Evolutionary conservation across 2,888 invertebrate genomes (phyloP).

Genomic region (Chydorus sphaericus): DNA sequence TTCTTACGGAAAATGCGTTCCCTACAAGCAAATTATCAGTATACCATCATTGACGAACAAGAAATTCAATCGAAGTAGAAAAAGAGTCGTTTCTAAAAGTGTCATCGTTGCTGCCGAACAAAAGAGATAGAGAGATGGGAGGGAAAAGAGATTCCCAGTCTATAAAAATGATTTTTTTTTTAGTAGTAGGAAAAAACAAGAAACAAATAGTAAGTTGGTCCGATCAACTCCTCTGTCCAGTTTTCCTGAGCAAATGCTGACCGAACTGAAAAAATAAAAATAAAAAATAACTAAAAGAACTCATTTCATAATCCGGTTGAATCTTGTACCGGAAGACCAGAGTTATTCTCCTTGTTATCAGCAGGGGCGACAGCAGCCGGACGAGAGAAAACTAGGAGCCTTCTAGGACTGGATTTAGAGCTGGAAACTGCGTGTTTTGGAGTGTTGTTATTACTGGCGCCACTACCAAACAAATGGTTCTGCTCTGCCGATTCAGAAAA

Average conservation of each 20-base stretch:
- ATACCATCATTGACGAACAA: no score
- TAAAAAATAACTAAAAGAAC: background rate
- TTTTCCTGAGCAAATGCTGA: constrained; percentile 13
- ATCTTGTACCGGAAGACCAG: background rate
- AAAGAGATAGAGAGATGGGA: no score
- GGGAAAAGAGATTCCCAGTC: no score
- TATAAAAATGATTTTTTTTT: no score
- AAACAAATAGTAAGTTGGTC: background rate
- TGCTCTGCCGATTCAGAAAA: constrained; percentile 9
- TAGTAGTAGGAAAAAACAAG: background rate
- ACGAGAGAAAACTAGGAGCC: background rate
- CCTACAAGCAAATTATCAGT: no score
- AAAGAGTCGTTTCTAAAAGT: no score
- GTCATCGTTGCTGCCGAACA: no score
- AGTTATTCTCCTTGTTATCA: constrained; percentile 3
- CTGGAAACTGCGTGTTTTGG: background rate
- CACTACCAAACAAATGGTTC: background rate
- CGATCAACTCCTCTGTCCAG: constrained; percentile 7
- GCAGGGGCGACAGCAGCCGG: background rate
- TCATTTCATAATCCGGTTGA: background rate
- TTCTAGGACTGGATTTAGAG: constrained; percentile 7
- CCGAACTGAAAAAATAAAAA: constrained; percentile 14
- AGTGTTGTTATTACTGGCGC: background rate
- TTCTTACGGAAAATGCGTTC: no score
- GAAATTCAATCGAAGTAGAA: no score